Percentiles rank a stretch among this genome's conserved stretches.
These are phyloP conservation scores for Meta bourneti DNA, from an alignment of 2,888 invertebrate genomes.

Conservation along the genomic window DNA sequence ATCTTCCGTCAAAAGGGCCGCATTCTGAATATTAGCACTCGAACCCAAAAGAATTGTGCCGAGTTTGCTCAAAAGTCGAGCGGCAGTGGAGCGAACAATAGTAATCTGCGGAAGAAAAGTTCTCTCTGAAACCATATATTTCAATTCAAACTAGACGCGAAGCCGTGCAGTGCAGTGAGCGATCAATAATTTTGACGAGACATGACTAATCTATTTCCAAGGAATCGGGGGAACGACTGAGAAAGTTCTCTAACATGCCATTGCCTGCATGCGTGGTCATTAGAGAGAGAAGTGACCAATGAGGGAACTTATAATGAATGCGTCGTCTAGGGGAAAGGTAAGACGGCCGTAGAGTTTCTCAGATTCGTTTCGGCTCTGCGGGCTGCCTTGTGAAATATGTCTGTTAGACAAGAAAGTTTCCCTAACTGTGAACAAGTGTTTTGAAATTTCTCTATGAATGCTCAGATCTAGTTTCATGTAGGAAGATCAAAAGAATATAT, in stretches of 20 bases:
- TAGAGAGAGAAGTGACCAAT: constrained; percentile 40
- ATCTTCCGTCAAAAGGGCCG: no score
- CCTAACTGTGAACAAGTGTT: no score
- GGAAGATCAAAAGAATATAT: no score
- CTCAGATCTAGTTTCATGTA: no score
- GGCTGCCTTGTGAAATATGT: no score
- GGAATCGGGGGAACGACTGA: background rate
- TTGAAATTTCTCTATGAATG: no score
- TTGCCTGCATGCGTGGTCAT: constrained; percentile 37
- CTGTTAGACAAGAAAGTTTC: no score
- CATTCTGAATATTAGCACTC: no score
- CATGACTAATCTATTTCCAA: constrained; percentile 44
- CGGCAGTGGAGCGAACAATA: background rate
- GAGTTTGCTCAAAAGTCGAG: no score
- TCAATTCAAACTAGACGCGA: background rate
- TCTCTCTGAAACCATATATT: background rate
- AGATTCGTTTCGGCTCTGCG: no score
- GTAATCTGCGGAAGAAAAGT: background rate
- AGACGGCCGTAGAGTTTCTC: no score
- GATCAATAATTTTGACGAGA: constrained; percentile 37
- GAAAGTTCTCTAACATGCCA: constrained; percentile 19
- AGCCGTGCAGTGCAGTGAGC: background rate
- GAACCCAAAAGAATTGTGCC: no score
- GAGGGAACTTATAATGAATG: background rate
- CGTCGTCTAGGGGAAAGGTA: background rate